Evolutionary conservation across 2,888 invertebrate genomes (phyloP).

Genomic region (Pteria penguin): DNA sequence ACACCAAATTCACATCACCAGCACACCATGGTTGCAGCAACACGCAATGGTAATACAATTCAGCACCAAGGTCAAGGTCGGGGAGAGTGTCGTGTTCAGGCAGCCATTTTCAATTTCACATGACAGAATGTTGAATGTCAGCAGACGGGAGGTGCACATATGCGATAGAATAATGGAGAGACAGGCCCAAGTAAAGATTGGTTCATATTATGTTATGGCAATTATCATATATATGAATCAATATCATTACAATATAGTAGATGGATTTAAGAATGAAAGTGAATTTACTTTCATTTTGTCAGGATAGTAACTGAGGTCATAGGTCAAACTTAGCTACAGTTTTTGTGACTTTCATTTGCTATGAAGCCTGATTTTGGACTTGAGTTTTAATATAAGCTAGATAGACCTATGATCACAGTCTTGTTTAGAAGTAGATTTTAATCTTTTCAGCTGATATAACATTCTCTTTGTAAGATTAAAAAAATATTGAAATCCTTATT

Average conservation of each 20-base stretch:
- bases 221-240: constrained; percentile 1
- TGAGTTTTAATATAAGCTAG: too few species aligned
- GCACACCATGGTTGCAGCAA: background rate
- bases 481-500: too few species aligned
- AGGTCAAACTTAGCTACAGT: background rate
- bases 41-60: background rate
- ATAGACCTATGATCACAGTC: too few species aligned
- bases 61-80: background rate
- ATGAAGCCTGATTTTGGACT: too few species aligned
- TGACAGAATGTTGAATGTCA: constrained; percentile 9
- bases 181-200: constrained; percentile 44
- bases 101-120: constrained; percentile 6
- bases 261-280: too few species aligned
- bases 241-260: too few species aligned
- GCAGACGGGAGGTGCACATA: constrained; percentile 33
- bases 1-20: constrained; percentile 12
- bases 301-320: background rate
- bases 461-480: too few species aligned
- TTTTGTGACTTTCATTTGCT: too few species aligned
- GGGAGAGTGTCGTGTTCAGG: background rate
- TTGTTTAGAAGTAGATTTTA: too few species aligned
- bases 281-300: background rate
- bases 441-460: too few species aligned
- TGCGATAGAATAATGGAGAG: constrained; percentile 40
- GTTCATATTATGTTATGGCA: constrained; percentile 25